These are phyloP conservation scores for Cryptoblepharus egeriae DNA, from an alignment of 2,797 vertebrate genomes.

Conservation along the genomic window DNA sequence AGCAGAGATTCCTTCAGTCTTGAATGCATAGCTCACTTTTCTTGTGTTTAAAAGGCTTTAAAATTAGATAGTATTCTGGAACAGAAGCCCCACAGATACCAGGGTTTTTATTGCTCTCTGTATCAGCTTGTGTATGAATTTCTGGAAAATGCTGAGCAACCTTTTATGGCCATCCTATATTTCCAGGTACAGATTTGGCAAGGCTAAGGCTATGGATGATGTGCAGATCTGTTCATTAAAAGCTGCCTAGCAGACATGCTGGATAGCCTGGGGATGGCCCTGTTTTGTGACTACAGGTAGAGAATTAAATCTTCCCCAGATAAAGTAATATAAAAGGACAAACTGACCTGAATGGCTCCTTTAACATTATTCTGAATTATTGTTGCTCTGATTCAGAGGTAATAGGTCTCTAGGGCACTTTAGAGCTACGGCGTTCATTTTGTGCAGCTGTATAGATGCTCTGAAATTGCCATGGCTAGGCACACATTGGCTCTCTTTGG, in stretches of 20 bases:
- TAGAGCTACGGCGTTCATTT: constrained; percentile 49
- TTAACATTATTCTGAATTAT: constrained; percentile 55
- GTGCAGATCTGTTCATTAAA: constrained; percentile 35
- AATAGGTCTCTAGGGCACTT: constrained; percentile 50
- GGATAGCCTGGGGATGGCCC: not conserved
- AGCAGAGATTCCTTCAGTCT: too few species aligned
- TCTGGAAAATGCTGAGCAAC: not conserved
- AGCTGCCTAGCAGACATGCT: constrained; percentile 17
- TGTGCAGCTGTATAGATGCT: constrained; percentile 38
- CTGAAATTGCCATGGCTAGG: constrained; percentile 49
- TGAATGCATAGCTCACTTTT: not conserved
- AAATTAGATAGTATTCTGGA: too few species aligned
- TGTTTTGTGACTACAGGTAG: constrained; percentile 39
- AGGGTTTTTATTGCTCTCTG: not conserved
- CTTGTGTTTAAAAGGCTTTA: not conserved
- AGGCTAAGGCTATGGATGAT: not conserved
- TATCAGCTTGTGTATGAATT: not conserved
- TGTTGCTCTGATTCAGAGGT: constrained; percentile 51
- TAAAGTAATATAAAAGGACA: constrained; percentile 17
- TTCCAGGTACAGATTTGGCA: not conserved
- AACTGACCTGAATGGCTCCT: constrained; percentile 32
- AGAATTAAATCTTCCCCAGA: constrained; percentile 33
- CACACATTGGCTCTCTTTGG: constrained; percentile 47
- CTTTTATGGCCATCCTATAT: not conserved
- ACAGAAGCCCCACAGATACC: too few species aligned